Conservation (phyloP, 2,113 vertebrate genomes). For the Ovibos moschatus region DNA sequence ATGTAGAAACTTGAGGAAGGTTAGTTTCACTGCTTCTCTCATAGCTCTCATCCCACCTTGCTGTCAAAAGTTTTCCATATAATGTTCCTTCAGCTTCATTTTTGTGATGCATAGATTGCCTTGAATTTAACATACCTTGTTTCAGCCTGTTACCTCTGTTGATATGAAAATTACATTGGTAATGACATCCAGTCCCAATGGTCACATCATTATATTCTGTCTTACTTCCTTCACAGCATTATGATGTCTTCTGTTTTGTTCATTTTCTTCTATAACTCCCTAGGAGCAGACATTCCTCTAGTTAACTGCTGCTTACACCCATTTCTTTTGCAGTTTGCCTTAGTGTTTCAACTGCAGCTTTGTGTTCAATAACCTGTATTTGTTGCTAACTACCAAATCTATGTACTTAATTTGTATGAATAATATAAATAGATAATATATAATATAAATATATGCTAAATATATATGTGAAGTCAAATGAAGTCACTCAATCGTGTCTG, state of each 20-base stretch:
- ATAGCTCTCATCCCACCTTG: too few relatives aligned
- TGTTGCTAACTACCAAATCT: not conserved
- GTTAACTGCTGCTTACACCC: not conserved
- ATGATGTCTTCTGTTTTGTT: not conserved
- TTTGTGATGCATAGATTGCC: not conserved
- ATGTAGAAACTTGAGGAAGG: too few relatives aligned
- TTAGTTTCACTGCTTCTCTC: not conserved
- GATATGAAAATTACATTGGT: not conserved
- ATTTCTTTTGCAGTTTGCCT: not conserved
- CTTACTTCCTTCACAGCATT: not conserved
- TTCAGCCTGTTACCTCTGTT: not conserved
- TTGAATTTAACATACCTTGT: not conserved
- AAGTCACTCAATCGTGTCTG: fast-evolving
- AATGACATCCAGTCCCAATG: not conserved
- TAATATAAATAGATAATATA: not conserved
- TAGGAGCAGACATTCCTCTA: not conserved
- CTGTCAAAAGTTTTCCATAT: not conserved
- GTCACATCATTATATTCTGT: not conserved
- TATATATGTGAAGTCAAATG: not conserved
- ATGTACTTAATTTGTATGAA: not conserved
- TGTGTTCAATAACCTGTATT: not conserved
- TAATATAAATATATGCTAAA: not conserved
- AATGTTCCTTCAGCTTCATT: not conserved
- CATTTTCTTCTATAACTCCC: not conserved
- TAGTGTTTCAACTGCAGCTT: not conserved